Conservation (phyloP, 2,113 vertebrate species). For the Saguinus imperator region DNA sequence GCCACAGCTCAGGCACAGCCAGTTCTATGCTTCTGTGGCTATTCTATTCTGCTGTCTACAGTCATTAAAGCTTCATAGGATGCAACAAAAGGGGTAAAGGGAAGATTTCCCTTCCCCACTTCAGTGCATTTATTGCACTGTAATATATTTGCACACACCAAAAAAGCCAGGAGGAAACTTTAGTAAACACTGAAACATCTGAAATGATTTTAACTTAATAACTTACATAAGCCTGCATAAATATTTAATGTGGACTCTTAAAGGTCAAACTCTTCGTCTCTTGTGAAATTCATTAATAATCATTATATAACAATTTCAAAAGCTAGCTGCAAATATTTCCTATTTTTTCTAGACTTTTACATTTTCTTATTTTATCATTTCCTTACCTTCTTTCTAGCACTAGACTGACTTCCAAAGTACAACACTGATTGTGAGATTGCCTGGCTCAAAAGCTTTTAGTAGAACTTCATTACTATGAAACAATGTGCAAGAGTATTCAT, state of each 20-base stretch:
- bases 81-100: not conserved
- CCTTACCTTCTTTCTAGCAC: not conserved
- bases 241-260: slow-evolving; percentile 29
- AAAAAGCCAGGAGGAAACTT: slow-evolving; percentile 32
- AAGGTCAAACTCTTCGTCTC: slow-evolving; percentile 56
- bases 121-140: not conserved
- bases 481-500: not conserved
- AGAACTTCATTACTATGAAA: not conserved
- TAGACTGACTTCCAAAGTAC: not conserved
- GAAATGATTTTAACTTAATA: slow-evolving; percentile 51
- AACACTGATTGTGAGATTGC: not conserved
- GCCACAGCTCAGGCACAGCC: accelerated
- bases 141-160: slow-evolving; percentile 27
- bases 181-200: slow-evolving; percentile 57
- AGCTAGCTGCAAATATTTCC: not conserved
- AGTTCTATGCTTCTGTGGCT: not conserved
- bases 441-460: not conserved
- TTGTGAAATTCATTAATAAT: slow-evolving; percentile 34
- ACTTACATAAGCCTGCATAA: slow-evolving; percentile 35
- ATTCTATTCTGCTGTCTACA: not conserved
- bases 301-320: slow-evolving; percentile 18
- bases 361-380: not conserved
- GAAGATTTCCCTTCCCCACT: not conserved
- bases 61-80: not conserved
- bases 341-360: not conserved